A percentile compares a stretch with the other conserved stretches of the same genome.
Evolutionary conservation across 2,113 vertebrate species (phyloP).

Genomic region (Campylomormyrus numenius): DNA sequence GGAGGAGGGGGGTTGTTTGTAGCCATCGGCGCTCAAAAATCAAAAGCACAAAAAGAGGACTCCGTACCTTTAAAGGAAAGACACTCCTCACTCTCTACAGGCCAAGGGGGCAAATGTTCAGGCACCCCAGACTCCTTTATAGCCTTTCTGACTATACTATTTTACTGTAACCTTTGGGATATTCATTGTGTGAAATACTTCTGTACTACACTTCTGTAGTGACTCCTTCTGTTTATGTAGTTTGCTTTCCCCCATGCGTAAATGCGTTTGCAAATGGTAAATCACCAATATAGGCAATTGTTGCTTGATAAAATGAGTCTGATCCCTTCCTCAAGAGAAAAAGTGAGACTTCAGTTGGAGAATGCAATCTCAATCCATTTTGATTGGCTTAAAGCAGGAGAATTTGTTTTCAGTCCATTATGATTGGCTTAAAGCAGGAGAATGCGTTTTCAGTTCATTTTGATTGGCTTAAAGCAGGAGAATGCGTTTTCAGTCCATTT

Average conservation of each 20-base stretch:
- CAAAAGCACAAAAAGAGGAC: neutral
- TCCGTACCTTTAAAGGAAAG: neutral
- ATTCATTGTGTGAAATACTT: neutral
- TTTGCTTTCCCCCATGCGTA: neutral
- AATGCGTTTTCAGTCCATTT: neutral
- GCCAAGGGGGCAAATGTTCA: neutral
- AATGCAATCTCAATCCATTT: neutral
- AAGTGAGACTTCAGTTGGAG: neutral
- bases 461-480: neutral
- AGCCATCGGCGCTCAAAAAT: neutral
- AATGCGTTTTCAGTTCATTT: no score
- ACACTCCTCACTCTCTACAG: neutral
- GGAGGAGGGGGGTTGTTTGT: neutral
- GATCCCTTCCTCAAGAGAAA: neutral
- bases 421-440: no score
- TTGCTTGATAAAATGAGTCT: neutral
- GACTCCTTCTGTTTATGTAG: neutral
- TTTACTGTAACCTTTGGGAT: neutral
- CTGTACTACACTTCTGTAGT: neutral
- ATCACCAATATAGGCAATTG: neutral
- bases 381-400: neutral
- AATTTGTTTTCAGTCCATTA: no score
- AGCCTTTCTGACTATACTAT: neutral
- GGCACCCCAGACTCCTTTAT: neutral
- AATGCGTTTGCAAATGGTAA: neutral